Base-by-base conservation (phyloP, 2,797 vertebrate species). In the Cuniculus paca region DNA sequence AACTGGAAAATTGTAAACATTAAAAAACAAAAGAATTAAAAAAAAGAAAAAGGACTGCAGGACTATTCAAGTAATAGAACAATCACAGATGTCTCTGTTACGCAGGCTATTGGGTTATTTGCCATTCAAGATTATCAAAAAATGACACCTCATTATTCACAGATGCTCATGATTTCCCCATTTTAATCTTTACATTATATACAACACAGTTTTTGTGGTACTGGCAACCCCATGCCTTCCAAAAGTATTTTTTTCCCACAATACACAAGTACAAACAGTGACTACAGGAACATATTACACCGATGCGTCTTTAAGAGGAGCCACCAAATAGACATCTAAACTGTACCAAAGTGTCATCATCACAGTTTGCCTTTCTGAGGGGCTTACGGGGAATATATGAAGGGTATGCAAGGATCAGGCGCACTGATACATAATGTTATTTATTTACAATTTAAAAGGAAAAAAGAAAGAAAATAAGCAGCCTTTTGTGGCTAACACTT, bases 51-150 rank as follows among this genome's bases (percentile, higher is more conserved):
- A 87, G 52, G 98, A 99, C 98, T 98, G 99, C 97, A 99, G 99
- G 99, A 99, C 99, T 99, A 99, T 99, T 99, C 99, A 99, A 99
- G 99, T 99, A 99, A 99, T 98, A 99, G 99, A 99, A 99, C 99
- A 99, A 99, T 99, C 99, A 99, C 99, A 99, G 99, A 99, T 98
- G 99, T 99, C 98, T 99, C 98, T 98, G 97, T 95, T 98, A 99
- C 96, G 98, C 99, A 99, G 98, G 98, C 98, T 98, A 98, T 97
- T 98, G 98, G 98, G 98, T 99, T 99, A 99, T 99, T 99, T 99
- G 99, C 99, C 98, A 98, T 99, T 99, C 98, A 99, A 99, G 98
- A 98, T 99, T 98, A 98, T 98, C 70, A 98, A 98, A 98, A 98
- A 99, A 98, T 98, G 98, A 99, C 98, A 98, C 98, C 98, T 98